Evolutionary conservation across 2,888 invertebrate genomes (phyloP), one percentile per base, ranked within the genome.

Genomic region (Thalpophila matura): DNA sequence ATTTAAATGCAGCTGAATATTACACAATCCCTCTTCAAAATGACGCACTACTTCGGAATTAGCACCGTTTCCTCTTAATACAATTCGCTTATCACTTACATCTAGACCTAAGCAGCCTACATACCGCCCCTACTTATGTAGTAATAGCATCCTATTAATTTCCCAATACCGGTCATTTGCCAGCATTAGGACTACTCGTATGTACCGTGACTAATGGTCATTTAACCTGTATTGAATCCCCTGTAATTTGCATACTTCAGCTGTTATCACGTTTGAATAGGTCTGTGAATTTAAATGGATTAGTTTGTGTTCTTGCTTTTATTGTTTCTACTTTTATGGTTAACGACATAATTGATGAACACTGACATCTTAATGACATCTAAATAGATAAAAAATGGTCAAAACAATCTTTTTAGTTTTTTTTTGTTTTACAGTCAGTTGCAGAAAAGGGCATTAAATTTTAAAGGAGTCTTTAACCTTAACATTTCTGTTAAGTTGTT

Each of bases 171-270:
- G 27, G 38, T 51, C 37, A 58, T 76, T 76, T 55, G 37, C 33
- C n/a, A 20, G 40, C 49, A 56, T 62, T 56, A 63, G 42, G 14
- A 43, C 31, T 9, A n/a, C n/a, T n/a, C n/a, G n/a, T n/a, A 27
- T 16, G 35, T n/a, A 27, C 38, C 14, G 5, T 31, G 35, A 24
- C 24, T 42, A 42, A 70, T 46, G 35, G 37, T 29, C 54, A 22
- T 42, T 71, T 72, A 62, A 65, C 56, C 62, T 72, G 59, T 71
- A 46, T 56, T 37, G 59, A 64, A 76, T 55, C 26, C 20, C 31
- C 20, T 38, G 5, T 38, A 38, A 72, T 77, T 70, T 40, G 51
- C 43, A 56, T 70, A 47, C 18, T 29, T 56, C 16, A 26, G 26
- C 18, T 22, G 3, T 26, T 38, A 33, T 35, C 12, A 29, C 16